phyloP scores from a whole-genome alignment of 2,113 vertebrate genomes.

The Smithornis capensis region DNA sequence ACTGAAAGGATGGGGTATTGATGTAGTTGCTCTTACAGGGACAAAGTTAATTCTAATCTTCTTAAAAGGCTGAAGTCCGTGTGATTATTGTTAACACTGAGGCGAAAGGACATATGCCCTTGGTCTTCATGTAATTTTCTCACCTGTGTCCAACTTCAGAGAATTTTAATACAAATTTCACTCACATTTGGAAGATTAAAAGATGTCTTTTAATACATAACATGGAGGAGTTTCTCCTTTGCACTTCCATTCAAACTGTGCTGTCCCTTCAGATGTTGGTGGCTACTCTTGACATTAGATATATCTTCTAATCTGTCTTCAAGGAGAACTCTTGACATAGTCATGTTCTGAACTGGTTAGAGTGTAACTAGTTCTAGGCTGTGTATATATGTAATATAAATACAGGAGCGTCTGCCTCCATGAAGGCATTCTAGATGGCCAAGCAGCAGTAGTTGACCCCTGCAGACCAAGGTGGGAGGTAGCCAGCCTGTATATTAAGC shows the following conservation, averaged over 20 bases:
- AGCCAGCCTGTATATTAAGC: neutral
- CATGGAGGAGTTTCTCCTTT: neutral
- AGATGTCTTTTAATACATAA: neutral
- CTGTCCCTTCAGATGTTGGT: neutral
- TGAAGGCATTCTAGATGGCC: neutral
- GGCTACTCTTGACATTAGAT: neutral
- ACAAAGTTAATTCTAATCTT: neutral
- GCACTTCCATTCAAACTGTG: accelerated
- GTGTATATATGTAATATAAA: neutral
- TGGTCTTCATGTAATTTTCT: neutral
- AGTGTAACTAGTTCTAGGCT: neutral
- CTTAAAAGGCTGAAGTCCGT: neutral
- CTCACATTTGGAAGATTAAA: neutral
- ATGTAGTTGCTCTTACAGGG: neutral
- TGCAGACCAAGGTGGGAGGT: neutral
- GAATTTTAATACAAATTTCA: neutral
- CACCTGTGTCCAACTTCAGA: neutral
- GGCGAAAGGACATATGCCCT: neutral
- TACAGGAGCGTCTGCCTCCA: neutral
- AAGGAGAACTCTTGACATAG: neutral
- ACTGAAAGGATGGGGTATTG: neutral
- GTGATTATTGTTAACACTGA: neutral
- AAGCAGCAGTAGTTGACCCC: neutral
- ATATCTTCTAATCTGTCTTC: neutral
- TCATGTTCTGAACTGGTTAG: neutral